Percentiles rank a stretch among this genome's conserved stretches.
phyloP scores from a whole-genome alignment of 2,888 invertebrate genomes.

The Listrodromus nycthemerus region DNA sequence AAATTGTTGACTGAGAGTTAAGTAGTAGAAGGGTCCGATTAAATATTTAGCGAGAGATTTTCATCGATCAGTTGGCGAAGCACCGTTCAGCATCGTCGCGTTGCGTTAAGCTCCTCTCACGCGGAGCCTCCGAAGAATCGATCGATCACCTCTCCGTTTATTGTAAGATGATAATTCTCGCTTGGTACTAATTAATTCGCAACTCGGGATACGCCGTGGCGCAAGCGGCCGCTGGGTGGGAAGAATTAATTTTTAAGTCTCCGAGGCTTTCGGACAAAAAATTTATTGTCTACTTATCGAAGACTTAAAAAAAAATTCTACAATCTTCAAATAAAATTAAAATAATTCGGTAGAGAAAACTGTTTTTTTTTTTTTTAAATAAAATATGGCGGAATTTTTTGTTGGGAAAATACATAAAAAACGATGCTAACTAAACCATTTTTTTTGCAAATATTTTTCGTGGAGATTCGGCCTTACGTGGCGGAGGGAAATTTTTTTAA shows the following conservation, averaged over 20 bases:
- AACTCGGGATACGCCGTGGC: too few relatives aligned
- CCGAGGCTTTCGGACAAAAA: too few relatives aligned
- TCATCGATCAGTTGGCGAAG: conserved; percentile 45
- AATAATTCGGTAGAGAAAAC: too few relatives aligned
- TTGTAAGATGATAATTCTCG: background rate
- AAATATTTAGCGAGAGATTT: conserved; percentile 30
- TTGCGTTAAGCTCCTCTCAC: conserved; percentile 18
- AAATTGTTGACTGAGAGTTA: too few relatives aligned
- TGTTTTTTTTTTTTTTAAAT: too few relatives aligned
- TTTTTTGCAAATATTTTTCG: background rate
- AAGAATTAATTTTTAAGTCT: too few relatives aligned
- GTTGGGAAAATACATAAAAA: background rate
- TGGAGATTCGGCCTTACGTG: background rate
- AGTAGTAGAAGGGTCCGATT: background rate
- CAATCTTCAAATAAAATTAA: too few relatives aligned
- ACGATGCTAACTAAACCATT: background rate
- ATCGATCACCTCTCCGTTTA: conserved; percentile 5
- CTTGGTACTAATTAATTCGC: too few relatives aligned
- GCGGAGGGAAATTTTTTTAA: conserved; percentile 36
- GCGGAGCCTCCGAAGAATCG: background rate
- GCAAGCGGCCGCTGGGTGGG: too few relatives aligned
- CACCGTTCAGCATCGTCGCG: background rate
- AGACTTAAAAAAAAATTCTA: too few relatives aligned
- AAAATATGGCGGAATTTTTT: background rate
- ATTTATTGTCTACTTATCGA: too few relatives aligned